These are phyloP conservation scores for Argyresthia goedartella DNA, from an alignment of 2,888 invertebrate species.

Conservation along the genomic window DNA sequence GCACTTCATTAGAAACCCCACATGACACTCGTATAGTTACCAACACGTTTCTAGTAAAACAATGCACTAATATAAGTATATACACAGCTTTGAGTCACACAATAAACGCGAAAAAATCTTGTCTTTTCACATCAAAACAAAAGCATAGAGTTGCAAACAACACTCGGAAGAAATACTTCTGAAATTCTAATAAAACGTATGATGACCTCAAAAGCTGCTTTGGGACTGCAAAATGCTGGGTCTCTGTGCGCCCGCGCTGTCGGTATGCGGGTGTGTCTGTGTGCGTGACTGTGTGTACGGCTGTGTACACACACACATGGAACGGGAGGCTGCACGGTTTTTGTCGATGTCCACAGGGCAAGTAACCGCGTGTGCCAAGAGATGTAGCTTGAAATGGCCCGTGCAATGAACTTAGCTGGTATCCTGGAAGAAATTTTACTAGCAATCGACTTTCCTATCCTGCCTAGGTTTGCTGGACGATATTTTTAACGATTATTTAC, in stretches of 20 bases:
- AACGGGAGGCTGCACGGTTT: slow-evolving; percentile 57
- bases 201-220: slow-evolving; percentile 60
- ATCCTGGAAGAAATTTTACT: no score
- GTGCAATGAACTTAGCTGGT: no score
- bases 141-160: neutral
- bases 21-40: slow-evolving; percentile 31
- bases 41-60: slow-evolving; percentile 16
- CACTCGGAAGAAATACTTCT: neutral
- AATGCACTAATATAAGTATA: neutral
- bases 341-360: slow-evolving; percentile 71
- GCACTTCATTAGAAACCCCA: slow-evolving; percentile 21
- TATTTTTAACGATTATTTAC: no score
- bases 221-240: slow-evolving; percentile 61
- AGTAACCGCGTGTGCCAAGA: slow-evolving; percentile 40
- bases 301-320: slow-evolving; percentile 25
- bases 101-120: neutral
- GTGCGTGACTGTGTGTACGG: slow-evolving; percentile 26
- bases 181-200: slow-evolving; percentile 44
- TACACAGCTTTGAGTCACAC: neutral
- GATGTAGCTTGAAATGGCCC: slow-evolving; percentile 31
- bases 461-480: no score
- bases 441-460: no score
- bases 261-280: slow-evolving; percentile 48
- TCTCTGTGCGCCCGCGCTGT: slow-evolving; percentile 40
- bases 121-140: neutral